Evolutionary conservation across 2,797 vertebrate species (phyloP).

Genomic region (Gobionotothen gibberifrons): DNA sequence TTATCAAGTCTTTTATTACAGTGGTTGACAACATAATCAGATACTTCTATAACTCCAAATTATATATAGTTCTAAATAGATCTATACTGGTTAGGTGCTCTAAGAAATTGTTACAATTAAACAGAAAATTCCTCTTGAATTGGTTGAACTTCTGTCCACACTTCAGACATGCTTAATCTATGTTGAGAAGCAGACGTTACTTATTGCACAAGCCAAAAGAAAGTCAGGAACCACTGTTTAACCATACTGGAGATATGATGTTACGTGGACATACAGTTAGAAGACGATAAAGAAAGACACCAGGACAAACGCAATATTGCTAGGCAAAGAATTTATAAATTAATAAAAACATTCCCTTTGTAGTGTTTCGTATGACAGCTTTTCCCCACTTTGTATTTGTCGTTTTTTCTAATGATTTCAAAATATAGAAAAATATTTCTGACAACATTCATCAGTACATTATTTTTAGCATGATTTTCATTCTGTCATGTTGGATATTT

Average conservation of each 20-base stretch:
- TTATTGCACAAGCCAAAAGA: background rate
- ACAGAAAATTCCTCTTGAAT: background rate
- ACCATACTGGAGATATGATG: background rate
- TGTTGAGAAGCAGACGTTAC: background rate
- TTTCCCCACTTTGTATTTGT: constrained; percentile 67
- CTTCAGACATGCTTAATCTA: background rate
- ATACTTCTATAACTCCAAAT: background rate
- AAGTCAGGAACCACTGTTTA: background rate
- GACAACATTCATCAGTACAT: constrained; percentile 83
- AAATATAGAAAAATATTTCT: constrained; percentile 88
- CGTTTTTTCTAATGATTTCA: constrained; percentile 68
- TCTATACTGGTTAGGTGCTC: background rate
- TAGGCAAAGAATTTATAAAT: constrained; percentile 89
- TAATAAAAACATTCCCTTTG: constrained; percentile 90
- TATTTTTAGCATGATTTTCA: constrained; percentile 70
- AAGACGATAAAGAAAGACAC: constrained; percentile 62
- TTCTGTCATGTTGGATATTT: constrained; percentile 68
- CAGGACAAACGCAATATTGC: constrained; percentile 75
- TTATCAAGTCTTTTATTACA: background rate
- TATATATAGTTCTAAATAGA: no score
- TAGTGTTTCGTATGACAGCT: constrained; percentile 81
- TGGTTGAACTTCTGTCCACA: background rate
- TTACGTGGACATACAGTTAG: background rate
- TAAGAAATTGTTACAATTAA: background rate
- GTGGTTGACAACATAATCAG: background rate